Conservation (phyloP, 1,140 invertebrate species). For the Drosophila nannoptera region DNA sequence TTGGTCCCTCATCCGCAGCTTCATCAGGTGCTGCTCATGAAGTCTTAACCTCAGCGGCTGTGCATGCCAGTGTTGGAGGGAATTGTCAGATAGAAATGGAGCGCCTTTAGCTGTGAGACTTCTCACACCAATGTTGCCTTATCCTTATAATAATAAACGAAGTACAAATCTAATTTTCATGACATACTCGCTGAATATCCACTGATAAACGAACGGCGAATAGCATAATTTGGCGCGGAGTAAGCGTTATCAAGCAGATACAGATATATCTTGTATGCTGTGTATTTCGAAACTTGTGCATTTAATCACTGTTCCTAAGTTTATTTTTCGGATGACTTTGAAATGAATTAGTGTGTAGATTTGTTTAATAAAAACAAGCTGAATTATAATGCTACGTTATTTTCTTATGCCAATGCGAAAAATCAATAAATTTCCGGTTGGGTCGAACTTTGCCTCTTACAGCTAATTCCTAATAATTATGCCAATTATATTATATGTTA, state of each 20-base stretch:
- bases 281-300: constrained; percentile 54
- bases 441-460: background rate
- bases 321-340: constrained; percentile 41
- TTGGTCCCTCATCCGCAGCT: background rate
- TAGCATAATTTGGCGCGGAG: too few relatives aligned
- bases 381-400: background rate
- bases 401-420: constrained; percentile 26
- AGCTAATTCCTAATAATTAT: constrained; percentile 61
- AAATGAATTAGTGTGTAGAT: constrained; percentile 39
- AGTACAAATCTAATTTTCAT: constrained; percentile 5
- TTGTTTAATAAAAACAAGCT: constrained; percentile 29
- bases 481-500: constrained; percentile 53
- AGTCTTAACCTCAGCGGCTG: constrained; percentile 23
- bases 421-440: constrained; percentile 52
- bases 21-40: background rate
- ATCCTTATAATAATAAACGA: background rate
- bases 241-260: background rate
- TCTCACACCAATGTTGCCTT: background rate
- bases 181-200: constrained; percentile 17
- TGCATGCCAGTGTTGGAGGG: constrained; percentile 15
- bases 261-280: constrained; percentile 18
- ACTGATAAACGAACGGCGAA: constrained; percentile 2
- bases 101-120: constrained; percentile 39
- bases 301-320: constrained; percentile 61
- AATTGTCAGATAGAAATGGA: constrained; percentile 64